Percentiles rank a stretch among this genome's conserved stretches.
Conservation (phyloP, 2,113 vertebrate species). For the Tyrannus savana region DNA sequence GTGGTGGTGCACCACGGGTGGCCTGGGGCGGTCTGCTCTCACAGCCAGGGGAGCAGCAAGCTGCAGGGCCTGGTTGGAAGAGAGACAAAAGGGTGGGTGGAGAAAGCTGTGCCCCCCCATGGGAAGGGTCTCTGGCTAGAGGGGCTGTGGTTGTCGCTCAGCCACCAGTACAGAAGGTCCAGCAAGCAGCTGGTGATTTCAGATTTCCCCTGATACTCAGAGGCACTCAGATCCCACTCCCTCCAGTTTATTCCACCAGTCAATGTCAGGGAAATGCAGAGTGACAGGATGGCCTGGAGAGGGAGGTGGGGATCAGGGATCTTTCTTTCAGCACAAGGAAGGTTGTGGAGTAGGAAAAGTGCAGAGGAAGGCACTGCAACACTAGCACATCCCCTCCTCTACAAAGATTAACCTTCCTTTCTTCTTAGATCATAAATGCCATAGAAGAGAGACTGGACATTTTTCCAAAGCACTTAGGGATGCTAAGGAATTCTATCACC, state of each 20-base stretch:
- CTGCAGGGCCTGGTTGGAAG: constrained; percentile 59
- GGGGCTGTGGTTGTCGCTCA: neutral
- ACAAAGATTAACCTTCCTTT: neutral
- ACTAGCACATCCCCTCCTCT: neutral
- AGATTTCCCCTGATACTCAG: neutral
- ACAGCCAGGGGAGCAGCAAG: neutral
- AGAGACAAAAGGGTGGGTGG: neutral
- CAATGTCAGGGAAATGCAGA: rapidly evolving
- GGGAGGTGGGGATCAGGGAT: neutral
- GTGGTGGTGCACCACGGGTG: constrained; percentile 79
- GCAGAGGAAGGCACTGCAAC: neutral
- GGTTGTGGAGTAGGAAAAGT: neutral
- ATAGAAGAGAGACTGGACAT: neutral
- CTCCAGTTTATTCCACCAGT: neutral
- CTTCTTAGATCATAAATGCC: neutral
- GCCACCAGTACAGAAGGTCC: neutral
- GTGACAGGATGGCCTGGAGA: neutral
- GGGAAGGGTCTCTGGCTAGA: no score
- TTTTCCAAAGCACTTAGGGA: neutral
- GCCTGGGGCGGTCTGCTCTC: constrained; percentile 67
- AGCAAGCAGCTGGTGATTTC: neutral
- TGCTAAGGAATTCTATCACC: neutral
- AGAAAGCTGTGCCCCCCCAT: neutral
- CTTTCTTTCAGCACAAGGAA: neutral
- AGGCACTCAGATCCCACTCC: neutral